Evolutionary conservation across 2,113 vertebrate genomes (phyloP).

Genomic region (Myotis yumanensis): DNA sequence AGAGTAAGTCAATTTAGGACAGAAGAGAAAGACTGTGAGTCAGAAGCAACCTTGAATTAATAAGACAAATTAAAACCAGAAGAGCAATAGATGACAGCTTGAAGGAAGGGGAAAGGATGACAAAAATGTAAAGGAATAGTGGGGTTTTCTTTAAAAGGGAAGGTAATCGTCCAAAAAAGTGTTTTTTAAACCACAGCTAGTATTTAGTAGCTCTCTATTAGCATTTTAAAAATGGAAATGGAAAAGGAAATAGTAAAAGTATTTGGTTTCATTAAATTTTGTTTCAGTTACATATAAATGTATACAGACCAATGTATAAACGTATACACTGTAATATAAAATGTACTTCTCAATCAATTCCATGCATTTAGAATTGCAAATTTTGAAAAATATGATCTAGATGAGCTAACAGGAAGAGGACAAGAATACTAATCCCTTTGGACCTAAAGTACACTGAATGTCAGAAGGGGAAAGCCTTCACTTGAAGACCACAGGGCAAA

Average conservation of each 20-base stretch:
- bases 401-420: background rate
- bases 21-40: slow-evolving; percentile 18
- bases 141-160: background rate
- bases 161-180: background rate
- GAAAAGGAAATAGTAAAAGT: background rate
- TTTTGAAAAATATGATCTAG: background rate
- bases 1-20: background rate
- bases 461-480: background rate
- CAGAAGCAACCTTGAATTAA: slow-evolving; percentile 37
- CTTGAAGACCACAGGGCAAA: background rate
- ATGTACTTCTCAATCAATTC: slow-evolving; percentile 27
- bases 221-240: slow-evolving; percentile 1
- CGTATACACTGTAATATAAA: background rate
- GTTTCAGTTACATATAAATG: slow-evolving; percentile 2
- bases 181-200: background rate
- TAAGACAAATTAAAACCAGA: slow-evolving; percentile 46
- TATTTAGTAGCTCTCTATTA: background rate
- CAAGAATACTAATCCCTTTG: background rate
- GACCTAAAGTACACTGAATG: background rate
- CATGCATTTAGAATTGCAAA: background rate
- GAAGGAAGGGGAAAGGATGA: slow-evolving; percentile 30
- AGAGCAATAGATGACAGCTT: background rate
- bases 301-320: background rate
- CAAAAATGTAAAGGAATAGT: slow-evolving; percentile 26
- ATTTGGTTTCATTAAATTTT: background rate